Evolutionary conservation across 1,140 invertebrate species (phyloP).

Genomic region (Diploscapter pachys): DNA sequence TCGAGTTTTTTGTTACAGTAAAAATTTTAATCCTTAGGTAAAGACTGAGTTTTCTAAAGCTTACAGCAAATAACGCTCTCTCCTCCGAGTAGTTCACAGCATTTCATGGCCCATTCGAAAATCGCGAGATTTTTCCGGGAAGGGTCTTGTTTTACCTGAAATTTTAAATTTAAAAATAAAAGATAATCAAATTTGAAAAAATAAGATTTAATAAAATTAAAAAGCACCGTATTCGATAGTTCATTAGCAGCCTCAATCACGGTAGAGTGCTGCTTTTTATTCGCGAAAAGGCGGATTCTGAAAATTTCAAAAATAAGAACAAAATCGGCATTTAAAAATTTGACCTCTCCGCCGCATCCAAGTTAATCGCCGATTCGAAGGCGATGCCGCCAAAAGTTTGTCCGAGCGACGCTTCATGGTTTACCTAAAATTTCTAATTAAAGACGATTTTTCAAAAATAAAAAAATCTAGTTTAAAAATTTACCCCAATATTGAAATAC

Average conservation of each 20-base stretch:
- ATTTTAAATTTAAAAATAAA: slow-evolving; percentile 5
- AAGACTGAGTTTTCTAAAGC: too few relatives aligned
- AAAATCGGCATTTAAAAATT: too few relatives aligned
- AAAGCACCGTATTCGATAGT: slow-evolving; percentile 18
- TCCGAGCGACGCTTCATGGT: slow-evolving; percentile 32
- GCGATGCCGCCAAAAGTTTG: slow-evolving; percentile 30
- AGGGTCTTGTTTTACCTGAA: slow-evolving; percentile 46
- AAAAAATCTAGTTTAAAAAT: not conserved
- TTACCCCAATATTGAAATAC: slow-evolving; percentile 29
- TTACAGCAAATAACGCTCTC: slow-evolving; percentile 47
- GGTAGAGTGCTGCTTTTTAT: too few relatives aligned
- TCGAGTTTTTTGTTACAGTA: too few relatives aligned
- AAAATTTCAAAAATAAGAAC: too few relatives aligned
- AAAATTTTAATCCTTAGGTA: too few relatives aligned
- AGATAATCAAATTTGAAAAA: not conserved
- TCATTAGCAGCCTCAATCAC: slow-evolving; percentile 15
- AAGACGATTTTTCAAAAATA: not conserved
- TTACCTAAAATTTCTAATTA: not conserved
- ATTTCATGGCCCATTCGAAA: slow-evolving; percentile 47
- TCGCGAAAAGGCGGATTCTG: too few relatives aligned
- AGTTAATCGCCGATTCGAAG: slow-evolving; percentile 17
- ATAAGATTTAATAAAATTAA: too few relatives aligned
- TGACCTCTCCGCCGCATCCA: slow-evolving; percentile 17
- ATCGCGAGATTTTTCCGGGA: slow-evolving; percentile 52
- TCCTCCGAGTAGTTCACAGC: slow-evolving; percentile 42